phyloP scores from a whole-genome alignment of 2,888 invertebrate species.

The Sinopyrophorus schimmeli region DNA sequence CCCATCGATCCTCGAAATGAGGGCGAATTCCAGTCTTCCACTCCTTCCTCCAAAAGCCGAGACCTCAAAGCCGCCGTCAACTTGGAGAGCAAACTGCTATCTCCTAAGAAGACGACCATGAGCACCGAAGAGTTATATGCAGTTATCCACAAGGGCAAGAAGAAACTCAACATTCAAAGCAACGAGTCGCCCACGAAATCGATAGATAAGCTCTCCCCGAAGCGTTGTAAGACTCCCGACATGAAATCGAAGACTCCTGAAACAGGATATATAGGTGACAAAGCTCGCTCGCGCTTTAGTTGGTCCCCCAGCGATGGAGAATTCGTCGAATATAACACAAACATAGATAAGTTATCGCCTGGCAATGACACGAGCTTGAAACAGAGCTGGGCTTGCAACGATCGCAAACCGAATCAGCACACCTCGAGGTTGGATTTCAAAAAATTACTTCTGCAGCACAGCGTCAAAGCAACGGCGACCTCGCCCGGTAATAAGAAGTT shows the following conservation, averaged over 20 bases:
- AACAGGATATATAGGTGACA: conserved; percentile 64
- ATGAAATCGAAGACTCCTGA: conserved; percentile 60
- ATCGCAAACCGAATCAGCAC: conserved; percentile 64
- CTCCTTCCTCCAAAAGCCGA: conserved; percentile 58
- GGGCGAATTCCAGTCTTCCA: conserved; percentile 67
- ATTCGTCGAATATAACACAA: conserved; percentile 49
- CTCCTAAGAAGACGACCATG: conserved; percentile 73
- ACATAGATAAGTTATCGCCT: conserved; percentile 51
- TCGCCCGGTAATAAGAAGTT: conserved; percentile 61
- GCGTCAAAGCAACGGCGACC: conserved; percentile 64
- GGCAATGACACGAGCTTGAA: conserved; percentile 51
- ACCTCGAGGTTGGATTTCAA: conserved; percentile 86
- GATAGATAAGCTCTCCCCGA: conserved; percentile 13
- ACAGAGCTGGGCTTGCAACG: conserved; percentile 63
- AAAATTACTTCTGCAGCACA: conserved; percentile 75
- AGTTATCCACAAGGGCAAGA: conserved; percentile 77
- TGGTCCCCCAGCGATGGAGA: conserved; percentile 64
- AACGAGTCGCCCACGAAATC: conserved; percentile 53
- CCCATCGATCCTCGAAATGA: conserved; percentile 68
- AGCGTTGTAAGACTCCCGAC: conserved; percentile 14
- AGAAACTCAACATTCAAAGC: conserved; percentile 69
- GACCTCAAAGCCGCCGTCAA: conserved; percentile 58
- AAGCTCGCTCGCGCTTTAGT: conserved; percentile 62
- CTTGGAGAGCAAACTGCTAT: conserved; percentile 60
- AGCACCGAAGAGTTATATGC: conserved; percentile 79